Evolutionary conservation across 2,797 vertebrate species (phyloP).

Genomic region (Poeciliopsis presidionis): DNA sequence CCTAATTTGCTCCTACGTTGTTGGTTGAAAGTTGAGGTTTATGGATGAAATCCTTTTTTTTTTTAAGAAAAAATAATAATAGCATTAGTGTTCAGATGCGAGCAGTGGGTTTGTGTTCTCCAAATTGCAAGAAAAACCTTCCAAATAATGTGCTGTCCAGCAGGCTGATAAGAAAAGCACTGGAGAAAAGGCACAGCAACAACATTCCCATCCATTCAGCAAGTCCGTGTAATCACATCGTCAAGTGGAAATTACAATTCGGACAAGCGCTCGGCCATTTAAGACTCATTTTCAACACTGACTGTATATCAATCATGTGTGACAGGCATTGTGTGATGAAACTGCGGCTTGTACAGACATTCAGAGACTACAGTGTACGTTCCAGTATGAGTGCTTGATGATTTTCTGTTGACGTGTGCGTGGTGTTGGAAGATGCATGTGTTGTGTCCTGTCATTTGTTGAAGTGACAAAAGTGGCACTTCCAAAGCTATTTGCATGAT

Average conservation of each 20-base stretch:
- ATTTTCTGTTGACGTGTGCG: conserved; percentile 11
- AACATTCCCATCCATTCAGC: conserved; percentile 67
- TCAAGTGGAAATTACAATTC: conserved; percentile 78
- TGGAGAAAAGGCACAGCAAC: conserved; percentile 57
- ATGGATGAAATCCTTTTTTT: conserved; percentile 3
- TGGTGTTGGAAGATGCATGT: conserved; percentile 14
- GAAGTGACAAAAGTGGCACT: conserved; percentile 65
- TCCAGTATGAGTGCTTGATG: conserved; percentile 22
- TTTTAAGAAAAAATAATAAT: not conserved
- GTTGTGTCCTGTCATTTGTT: conserved; percentile 40
- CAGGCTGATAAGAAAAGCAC: conserved; percentile 51
- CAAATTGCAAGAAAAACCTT: conserved; percentile 32
- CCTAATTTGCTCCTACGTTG: conserved; percentile 40
- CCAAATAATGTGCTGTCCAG: conserved; percentile 35
- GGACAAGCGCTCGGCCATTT: conserved; percentile 66
- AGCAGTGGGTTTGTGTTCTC: conserved; percentile 1
- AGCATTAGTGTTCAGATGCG: not conserved
- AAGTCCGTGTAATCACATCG: conserved; percentile 74
- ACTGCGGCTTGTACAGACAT: conserved; percentile 57
- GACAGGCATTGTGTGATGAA: conserved; percentile 52
- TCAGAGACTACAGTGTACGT: conserved; percentile 44
- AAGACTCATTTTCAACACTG: conserved; percentile 73
- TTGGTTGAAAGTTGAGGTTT: conserved; percentile 26
- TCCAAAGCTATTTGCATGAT: conserved; percentile 72
- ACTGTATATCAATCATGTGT: conserved; percentile 73